A percentile compares a stretch with the other conserved stretches of the same genome.
These are phyloP conservation scores for Aphelenchoides besseyi DNA, from an alignment of 1,140 invertebrate genomes.

Conservation along the genomic window DNA sequence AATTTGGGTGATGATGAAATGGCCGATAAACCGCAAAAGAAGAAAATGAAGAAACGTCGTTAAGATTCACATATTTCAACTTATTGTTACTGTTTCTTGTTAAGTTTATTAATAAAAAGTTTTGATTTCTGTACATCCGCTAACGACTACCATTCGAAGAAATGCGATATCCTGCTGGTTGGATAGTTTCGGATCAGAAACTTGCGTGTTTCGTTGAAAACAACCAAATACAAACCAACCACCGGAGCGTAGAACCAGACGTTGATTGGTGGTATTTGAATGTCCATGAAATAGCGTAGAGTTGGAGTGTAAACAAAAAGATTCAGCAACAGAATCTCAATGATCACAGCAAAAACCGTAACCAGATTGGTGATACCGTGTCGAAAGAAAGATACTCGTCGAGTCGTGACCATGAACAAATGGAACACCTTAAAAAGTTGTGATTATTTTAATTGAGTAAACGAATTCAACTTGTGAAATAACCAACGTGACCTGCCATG, in stretches of 20 bases:
- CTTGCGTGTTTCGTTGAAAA: conserved; percentile 52
- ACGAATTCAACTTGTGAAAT: conserved; percentile 34
- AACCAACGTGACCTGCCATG: conserved; percentile 51
- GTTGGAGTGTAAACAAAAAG: conserved; percentile 59
- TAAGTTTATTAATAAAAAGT: conserved; percentile 6
- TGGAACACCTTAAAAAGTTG: conserved; percentile 56
- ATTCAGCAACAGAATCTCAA: conserved; percentile 59
- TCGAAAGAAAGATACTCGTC: conserved; percentile 58
- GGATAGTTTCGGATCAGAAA: conserved; percentile 53
- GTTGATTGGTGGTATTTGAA: conserved; percentile 44
- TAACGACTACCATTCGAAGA: conserved; percentile 50
- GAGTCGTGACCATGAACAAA: conserved; percentile 60
- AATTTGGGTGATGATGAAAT: background rate
- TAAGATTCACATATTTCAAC: background rate
- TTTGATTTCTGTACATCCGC: background rate
- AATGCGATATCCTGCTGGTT: conserved; percentile 47
- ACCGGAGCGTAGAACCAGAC: conserved; percentile 53
- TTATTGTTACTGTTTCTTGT: conserved; percentile 14
- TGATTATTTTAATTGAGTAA: too few species aligned
- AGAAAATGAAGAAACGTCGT: conserved; percentile 3
- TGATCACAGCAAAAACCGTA: conserved; percentile 58
- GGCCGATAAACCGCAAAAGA: background rate
- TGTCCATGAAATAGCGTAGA: conserved; percentile 62
- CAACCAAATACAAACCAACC: conserved; percentile 48
- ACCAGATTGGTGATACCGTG: conserved; percentile 61